Conservation (phyloP, 2,113 vertebrate species). For the Hymenochirus boettgeri region DNA sequence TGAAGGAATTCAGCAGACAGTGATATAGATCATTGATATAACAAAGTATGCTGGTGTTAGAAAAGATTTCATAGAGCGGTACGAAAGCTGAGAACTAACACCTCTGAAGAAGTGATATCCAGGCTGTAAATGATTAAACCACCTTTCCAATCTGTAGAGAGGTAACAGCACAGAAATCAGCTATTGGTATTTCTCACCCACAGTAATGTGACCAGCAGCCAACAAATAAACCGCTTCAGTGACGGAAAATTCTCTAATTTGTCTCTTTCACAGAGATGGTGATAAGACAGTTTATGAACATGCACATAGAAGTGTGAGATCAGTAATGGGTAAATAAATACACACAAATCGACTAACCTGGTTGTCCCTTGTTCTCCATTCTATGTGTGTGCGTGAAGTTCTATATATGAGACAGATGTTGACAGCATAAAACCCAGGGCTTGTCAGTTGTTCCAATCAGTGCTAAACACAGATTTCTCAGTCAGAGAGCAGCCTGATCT, state of each 20-base stretch:
- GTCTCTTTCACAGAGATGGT: background rate
- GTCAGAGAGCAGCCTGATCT: slow-evolving; percentile 3
- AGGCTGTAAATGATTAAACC: background rate
- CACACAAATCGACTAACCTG: slow-evolving; percentile 30
- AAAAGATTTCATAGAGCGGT: background rate
- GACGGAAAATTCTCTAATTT: background rate
- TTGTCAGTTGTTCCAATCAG: slow-evolving; percentile 13
- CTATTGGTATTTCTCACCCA: background rate
- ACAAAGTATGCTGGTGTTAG: too few species aligned
- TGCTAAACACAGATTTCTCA: slow-evolving; percentile 3
- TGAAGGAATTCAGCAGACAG: too few species aligned
- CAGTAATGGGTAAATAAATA: slow-evolving; percentile 2
- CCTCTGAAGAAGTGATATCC: background rate
- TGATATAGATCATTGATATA: too few species aligned
- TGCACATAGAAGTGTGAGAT: slow-evolving; percentile 14
- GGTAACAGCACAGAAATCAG: background rate
- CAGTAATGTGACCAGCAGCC: background rate
- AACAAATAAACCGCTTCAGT: background rate
- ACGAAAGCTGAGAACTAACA: too few species aligned
- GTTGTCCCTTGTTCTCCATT: slow-evolving; percentile 41
- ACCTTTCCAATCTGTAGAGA: background rate
- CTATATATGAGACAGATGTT: background rate
- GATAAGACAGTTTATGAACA: background rate
- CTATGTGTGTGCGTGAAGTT: slow-evolving; percentile 11
- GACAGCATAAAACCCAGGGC: slow-evolving; percentile 16